phyloP scores from a whole-genome alignment of 2,113 vertebrate genomes.

The Prunella fulvescens region DNA sequence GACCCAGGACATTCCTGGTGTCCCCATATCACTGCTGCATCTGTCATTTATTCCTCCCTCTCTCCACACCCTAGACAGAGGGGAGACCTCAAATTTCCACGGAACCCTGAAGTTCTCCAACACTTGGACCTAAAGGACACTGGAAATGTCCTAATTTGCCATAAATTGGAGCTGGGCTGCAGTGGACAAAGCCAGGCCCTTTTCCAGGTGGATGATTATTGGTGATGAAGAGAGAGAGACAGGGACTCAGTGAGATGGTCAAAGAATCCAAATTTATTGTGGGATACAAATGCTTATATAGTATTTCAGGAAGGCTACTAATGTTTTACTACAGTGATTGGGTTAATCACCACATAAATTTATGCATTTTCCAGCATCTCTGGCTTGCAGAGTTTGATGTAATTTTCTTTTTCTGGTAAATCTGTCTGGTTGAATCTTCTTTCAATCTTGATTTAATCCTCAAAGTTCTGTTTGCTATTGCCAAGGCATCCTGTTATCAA shows the following conservation, averaged over 20 bases:
- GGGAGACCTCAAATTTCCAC: not conserved
- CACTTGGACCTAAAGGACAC: not conserved
- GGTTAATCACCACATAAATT: not conserved
- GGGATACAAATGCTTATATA: not conserved
- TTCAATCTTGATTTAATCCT: not conserved
- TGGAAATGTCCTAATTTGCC: not conserved
- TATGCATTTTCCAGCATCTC: not conserved
- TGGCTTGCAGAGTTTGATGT: not conserved
- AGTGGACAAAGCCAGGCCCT: not conserved
- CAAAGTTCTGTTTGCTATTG: not conserved
- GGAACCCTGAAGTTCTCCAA: not conserved
- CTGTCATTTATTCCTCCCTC: not conserved
- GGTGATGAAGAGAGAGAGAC: not conserved
- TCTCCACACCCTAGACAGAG: not conserved
- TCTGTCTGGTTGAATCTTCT: not conserved
- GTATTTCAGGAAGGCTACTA: not conserved
- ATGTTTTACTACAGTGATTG: not conserved
- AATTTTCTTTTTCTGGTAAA: not conserved
- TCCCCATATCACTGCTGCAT: not conserved
- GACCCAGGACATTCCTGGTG: not conserved
- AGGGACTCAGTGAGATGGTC: not conserved
- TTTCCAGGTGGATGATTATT: not conserved
- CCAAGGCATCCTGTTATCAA: not conserved
- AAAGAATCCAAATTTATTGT: not conserved
- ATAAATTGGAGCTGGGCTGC: not conserved